Conservation (phyloP, 2,888 invertebrate species). For the Tridacna gigas region DNA sequence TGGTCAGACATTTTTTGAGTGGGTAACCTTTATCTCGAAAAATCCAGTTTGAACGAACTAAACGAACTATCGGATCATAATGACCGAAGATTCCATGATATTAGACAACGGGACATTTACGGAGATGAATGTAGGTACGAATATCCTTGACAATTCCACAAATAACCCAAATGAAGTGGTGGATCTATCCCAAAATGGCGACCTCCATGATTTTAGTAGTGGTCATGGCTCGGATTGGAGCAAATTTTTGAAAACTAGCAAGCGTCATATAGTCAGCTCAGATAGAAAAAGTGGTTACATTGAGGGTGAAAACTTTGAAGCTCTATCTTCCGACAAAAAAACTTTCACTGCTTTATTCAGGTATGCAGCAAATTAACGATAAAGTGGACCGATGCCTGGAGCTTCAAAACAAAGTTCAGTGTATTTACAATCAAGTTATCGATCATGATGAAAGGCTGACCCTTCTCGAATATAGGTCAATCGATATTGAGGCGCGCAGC, state of each 20-base stretch:
- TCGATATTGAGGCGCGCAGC: not conserved
- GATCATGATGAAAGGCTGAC: not conserved
- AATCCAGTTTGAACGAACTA: too few relatives aligned
- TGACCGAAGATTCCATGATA: too few relatives aligned
- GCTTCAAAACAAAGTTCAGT: not conserved
- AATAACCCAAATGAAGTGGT: not conserved
- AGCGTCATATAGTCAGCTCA: not conserved
- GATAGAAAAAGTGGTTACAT: not conserved
- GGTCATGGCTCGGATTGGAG: not conserved
- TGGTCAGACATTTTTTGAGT: too few relatives aligned
- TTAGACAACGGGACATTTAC: too few relatives aligned
- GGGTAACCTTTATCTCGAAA: too few relatives aligned
- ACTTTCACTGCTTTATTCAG: not conserved
- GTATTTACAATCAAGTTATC: not conserved
- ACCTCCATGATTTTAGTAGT: not conserved
- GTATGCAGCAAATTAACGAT: not conserved
- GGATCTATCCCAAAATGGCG: not conserved
- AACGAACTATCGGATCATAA: too few relatives aligned
- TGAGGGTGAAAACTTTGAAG: not conserved
- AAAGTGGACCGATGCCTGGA: not conserved
- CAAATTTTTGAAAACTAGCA: not conserved
- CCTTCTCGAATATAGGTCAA: not conserved
- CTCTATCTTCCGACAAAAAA: not conserved
- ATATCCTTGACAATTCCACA: too few relatives aligned
- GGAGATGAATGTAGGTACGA: too few relatives aligned